These are phyloP conservation scores for Zonitis immaculata DNA, from an alignment of 2,888 invertebrate genomes.

Conservation along the genomic window DNA sequence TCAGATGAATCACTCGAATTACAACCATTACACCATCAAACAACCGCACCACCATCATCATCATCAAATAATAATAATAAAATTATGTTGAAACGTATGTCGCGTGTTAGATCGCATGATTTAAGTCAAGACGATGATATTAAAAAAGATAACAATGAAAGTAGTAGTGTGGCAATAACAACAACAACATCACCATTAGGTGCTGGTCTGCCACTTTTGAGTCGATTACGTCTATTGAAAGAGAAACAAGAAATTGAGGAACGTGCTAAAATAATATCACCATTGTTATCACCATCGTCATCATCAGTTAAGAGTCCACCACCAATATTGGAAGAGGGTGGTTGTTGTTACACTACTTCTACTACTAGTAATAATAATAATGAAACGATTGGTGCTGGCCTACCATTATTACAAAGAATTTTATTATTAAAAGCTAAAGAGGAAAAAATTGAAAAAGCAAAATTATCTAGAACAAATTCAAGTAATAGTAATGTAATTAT, in stretches of 20 bases:
- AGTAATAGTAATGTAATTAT: conserved; percentile 33
- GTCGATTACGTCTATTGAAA: conserved; percentile 70
- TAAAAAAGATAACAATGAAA: conserved; percentile 38
- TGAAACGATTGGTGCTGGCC: conserved; percentile 57
- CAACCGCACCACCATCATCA: conserved; percentile 31
- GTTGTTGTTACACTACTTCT: not conserved
- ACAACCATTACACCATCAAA: conserved; percentile 54
- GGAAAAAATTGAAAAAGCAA: conserved; percentile 47
- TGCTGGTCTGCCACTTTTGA: conserved; percentile 75
- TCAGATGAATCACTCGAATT: conserved; percentile 64
- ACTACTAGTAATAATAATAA: not conserved
- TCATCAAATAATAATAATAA: conserved; percentile 43
- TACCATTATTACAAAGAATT: conserved; percentile 70
- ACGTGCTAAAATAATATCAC: conserved; percentile 51
- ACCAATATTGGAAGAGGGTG: conserved; percentile 44
- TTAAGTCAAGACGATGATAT: conserved; percentile 51
- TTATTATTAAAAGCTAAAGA: conserved; percentile 72
- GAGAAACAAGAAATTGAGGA: conserved; percentile 73
- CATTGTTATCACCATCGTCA: conserved; percentile 59
- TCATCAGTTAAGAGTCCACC: conserved; percentile 54
- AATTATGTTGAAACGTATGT: conserved; percentile 67
- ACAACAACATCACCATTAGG: conserved; percentile 66
- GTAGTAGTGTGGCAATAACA: conserved; percentile 37
- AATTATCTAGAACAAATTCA: conserved; percentile 8
- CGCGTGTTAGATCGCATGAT: conserved; percentile 69